A percentile compares a stretch with the other conserved stretches of the same genome.
Evolutionary conservation across 1,140 invertebrate genomes (phyloP).

Genomic region (Hesperophylax magnus): DNA sequence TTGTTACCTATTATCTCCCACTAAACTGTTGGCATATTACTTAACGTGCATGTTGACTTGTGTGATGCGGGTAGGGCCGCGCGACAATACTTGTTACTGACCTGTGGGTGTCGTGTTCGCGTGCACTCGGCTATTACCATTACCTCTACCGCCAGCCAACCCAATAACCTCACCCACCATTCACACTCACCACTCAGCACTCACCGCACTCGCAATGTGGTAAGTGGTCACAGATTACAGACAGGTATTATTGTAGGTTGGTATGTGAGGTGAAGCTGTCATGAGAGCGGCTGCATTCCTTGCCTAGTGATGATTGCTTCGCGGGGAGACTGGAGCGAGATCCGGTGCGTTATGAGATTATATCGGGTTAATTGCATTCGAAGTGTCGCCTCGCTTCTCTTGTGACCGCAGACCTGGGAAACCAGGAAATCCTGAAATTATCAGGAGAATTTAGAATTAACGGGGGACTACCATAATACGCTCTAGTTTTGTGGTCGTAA

Average conservation of each 20-base stretch:
- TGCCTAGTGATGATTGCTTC: background rate
- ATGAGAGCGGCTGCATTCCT: conserved; percentile 27
- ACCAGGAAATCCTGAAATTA: too few species aligned
- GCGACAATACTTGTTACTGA: background rate
- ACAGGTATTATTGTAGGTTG: background rate
- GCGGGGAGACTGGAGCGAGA: background rate
- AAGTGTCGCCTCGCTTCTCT: too few species aligned
- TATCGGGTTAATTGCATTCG: too few species aligned
- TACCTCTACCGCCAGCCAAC: too few species aligned
- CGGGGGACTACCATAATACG: too few species aligned
- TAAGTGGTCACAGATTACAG: too few species aligned
- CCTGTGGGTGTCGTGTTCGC: background rate
- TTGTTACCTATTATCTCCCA: conserved; percentile 27
- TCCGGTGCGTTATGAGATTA: background rate
- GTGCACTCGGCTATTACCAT: background rate
- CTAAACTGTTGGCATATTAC: background rate
- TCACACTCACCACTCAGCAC: too few species aligned
- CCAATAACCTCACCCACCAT: too few species aligned
- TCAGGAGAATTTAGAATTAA: too few species aligned
- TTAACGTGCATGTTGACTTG: background rate
- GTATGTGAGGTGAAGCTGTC: background rate
- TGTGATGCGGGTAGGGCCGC: background rate
- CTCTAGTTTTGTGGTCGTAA: too few species aligned
- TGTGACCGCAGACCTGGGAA: too few species aligned
- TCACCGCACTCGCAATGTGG: too few species aligned